Evolutionary conservation across 2,888 invertebrate species (phyloP).

Genomic region (Heliconius charithonia): DNA sequence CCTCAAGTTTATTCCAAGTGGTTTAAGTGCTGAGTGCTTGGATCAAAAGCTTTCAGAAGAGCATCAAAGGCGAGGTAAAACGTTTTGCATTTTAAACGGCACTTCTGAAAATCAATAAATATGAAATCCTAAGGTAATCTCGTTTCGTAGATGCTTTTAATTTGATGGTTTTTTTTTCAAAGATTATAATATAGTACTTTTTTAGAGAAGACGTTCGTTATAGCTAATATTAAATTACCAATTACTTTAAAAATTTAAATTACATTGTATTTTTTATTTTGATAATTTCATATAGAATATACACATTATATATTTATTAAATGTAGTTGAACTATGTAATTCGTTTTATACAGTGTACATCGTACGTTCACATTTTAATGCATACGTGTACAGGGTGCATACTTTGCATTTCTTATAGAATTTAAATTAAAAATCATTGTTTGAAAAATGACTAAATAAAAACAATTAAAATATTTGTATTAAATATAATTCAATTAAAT

Average conservation of each 20-base stretch:
- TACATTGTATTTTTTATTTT: not conserved
- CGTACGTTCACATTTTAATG: not conserved
- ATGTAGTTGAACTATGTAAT: not conserved
- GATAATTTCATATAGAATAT: not conserved
- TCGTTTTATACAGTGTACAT: not conserved
- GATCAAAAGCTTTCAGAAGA: constrained; percentile 44
- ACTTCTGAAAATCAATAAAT: constrained; percentile 66
- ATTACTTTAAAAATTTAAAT: no score
- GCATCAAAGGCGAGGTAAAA: constrained; percentile 62
- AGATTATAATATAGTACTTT: not conserved
- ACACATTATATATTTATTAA: not conserved
- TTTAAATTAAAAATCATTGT: not conserved
- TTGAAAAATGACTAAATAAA: not conserved
- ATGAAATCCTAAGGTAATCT: constrained; percentile 27
- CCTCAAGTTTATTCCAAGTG: constrained; percentile 58
- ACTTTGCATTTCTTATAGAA: not conserved
- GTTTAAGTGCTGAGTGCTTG: constrained; percentile 57
- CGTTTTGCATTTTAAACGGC: constrained; percentile 60
- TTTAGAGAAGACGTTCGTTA: not conserved
- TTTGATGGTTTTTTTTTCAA: not conserved
- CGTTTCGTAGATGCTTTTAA: constrained; percentile 21
- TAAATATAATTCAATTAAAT: not conserved
- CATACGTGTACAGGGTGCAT: constrained; percentile 10
- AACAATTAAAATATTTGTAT: no score
- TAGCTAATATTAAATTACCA: no score